A percentile compares a stretch with the other conserved stretches of the same genome.
Evolutionary conservation across 2,888 invertebrate species (phyloP).

Genomic region (Netelia inedita): DNA sequence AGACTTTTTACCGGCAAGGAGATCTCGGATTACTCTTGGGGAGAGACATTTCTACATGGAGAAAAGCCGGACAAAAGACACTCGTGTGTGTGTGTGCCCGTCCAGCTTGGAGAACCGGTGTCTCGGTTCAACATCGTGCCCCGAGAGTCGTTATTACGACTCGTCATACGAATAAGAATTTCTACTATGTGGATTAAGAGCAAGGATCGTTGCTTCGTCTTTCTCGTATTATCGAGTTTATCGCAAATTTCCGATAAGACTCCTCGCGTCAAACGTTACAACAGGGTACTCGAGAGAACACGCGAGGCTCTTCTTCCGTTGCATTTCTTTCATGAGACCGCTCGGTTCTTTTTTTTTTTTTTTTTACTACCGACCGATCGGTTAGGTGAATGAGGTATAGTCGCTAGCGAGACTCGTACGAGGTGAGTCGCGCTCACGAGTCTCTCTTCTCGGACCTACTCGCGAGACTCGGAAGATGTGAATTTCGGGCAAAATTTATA

Average conservation of each 20-base stretch:
- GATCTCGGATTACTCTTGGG: constrained; percentile 79
- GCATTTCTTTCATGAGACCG: constrained; percentile 3
- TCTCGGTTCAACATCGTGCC: not conserved
- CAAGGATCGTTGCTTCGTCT: not conserved
- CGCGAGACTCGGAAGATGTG: not conserved
- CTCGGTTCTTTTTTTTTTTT: constrained; percentile 1
- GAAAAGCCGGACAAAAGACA: constrained; percentile 53
- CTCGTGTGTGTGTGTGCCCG: constrained; percentile 15
- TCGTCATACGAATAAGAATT: too few relatives aligned
- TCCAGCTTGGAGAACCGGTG: constrained; percentile 57
- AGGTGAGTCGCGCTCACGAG: constrained; percentile 42
- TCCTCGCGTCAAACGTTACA: not conserved
- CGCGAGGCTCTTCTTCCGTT: constrained; percentile 1
- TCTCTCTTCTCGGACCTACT: constrained; percentile 9
- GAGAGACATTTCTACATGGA: constrained; percentile 25
- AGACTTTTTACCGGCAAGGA: constrained; percentile 74
- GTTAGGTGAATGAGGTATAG: constrained; percentile 44
- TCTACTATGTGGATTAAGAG: not conserved
- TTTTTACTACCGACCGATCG: constrained; percentile 10
- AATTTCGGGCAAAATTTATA: not conserved
- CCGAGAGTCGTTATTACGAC: too few relatives aligned
- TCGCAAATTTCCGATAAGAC: constrained; percentile 25
- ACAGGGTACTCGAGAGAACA: not conserved
- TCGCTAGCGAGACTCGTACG: constrained; percentile 54
- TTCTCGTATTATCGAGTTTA: constrained; percentile 1